Percentiles rank a stretch among this genome's conserved stretches.
Conservation (phyloP, 2,888 invertebrate genomes). For the Temnothorax ravouxi region DNA sequence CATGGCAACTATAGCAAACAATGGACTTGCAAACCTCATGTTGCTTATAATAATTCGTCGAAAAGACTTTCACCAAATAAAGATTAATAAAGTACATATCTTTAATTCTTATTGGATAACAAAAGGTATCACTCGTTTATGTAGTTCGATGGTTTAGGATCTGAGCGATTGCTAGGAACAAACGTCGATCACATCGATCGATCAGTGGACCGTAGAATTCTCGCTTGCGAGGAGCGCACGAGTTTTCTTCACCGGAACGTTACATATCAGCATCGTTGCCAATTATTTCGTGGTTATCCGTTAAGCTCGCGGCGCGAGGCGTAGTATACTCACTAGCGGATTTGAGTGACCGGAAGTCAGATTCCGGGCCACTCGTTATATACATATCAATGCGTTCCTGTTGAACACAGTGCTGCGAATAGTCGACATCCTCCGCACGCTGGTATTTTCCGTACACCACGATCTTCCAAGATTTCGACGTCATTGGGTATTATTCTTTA, state of each 20-base stretch:
- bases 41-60: constrained; percentile 15
- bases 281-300: constrained; percentile 78
- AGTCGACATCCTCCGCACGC: constrained; percentile 46
- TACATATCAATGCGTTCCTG: constrained; percentile 78
- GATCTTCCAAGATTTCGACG: constrained; percentile 37
- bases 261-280: constrained; percentile 83
- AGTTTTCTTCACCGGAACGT: constrained; percentile 80
- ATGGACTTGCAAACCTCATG: background rate
- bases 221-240: constrained; percentile 60
- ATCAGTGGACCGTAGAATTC: constrained; percentile 43
- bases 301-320: constrained; percentile 69
- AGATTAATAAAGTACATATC: background rate
- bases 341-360: constrained; percentile 66
- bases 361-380: constrained; percentile 69
- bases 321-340: constrained; percentile 66
- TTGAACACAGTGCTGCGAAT: constrained; percentile 59
- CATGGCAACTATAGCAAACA: background rate
- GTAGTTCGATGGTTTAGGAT: constrained; percentile 30
- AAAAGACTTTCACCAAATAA: background rate
- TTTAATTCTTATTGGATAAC: background rate
- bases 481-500: background rate
- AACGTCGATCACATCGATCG: constrained; percentile 34
- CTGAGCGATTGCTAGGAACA: constrained; percentile 22
- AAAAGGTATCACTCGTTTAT: background rate
- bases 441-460: constrained; percentile 52